phyloP scores from a whole-genome alignment of 2,113 vertebrate species.

The Cyprinodon tularosa region DNA sequence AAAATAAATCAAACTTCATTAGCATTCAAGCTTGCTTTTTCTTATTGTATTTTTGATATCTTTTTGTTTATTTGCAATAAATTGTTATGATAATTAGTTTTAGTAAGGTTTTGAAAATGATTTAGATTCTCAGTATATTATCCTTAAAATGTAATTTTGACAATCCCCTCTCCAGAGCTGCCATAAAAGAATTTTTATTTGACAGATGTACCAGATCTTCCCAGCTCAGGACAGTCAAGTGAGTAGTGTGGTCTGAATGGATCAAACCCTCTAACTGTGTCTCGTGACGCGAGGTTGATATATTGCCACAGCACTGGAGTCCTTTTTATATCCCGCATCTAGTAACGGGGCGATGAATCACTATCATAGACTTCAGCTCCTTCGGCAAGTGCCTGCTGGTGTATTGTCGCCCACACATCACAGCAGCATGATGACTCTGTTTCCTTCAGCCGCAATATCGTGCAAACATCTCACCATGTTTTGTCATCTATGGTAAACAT shows the following conservation, averaged over 20 bases:
- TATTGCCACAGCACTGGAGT: conserved; percentile 38
- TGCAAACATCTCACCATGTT: conserved; percentile 34
- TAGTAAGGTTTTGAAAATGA: conserved; percentile 17
- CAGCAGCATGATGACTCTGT: conserved; percentile 44
- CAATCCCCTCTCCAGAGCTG: conserved; percentile 6
- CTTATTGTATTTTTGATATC: not conserved
- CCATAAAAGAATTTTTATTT: conserved; percentile 30
- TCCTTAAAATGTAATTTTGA: conserved; percentile 20
- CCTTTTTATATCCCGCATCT: conserved; percentile 48
- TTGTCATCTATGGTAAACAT: conserved; percentile 49
- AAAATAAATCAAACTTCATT: not conserved
- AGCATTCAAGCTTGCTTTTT: not conserved
- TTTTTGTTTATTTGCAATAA: not conserved
- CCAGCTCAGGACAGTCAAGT: conserved; percentile 19
- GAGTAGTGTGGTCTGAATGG: conserved; percentile 38
- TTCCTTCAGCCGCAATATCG: conserved; percentile 24
- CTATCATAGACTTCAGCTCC: conserved; percentile 38
- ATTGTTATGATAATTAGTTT: not conserved
- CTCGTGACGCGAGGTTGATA: conserved; percentile 40
- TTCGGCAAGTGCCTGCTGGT: conserved; percentile 53
- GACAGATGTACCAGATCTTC: conserved; percentile 38
- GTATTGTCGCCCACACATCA: conserved; percentile 48
- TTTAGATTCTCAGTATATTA: conserved; percentile 36
- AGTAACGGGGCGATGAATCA: conserved; percentile 53
- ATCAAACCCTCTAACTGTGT: conserved; percentile 44